Evolutionary conservation across 2,113 vertebrate species (phyloP).

Genomic region (Grus americana): DNA sequence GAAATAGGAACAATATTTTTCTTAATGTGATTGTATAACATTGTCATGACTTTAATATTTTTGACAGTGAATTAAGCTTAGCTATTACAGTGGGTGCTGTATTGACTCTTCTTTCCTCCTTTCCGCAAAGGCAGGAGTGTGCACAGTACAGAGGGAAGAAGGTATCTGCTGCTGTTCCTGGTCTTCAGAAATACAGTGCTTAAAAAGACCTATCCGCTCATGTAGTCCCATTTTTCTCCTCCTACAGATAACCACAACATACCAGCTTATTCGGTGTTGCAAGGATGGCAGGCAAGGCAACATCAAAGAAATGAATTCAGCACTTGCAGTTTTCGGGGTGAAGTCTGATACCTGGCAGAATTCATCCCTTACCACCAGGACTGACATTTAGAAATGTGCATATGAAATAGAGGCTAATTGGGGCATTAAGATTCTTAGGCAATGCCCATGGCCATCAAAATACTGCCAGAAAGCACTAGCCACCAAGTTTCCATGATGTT

Average conservation of each 20-base stretch:
- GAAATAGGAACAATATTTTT: slow-evolving; percentile 22
- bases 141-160: neutral
- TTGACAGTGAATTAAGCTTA: neutral
- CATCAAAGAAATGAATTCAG: neutral
- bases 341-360: neutral
- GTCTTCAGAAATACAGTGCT: neutral
- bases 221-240: neutral
- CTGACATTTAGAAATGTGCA: neutral
- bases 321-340: neutral
- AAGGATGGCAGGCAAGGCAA: neutral
- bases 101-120: neutral
- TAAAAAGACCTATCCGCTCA: neutral
- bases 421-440: neutral
- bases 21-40: neutral
- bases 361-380: neutral
- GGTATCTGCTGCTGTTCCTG: neutral
- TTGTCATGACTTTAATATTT: neutral
- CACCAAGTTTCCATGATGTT: neutral
- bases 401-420: neutral
- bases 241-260: neutral
- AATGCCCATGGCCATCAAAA: neutral
- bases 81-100: neutral
- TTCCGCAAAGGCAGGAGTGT: neutral
- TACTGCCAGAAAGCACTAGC: neutral
- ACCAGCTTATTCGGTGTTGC: neutral